A percentile compares a stretch with the other conserved stretches of the same genome.
phyloP scores from a whole-genome alignment of 2,888 invertebrate species.

The Machimus atricapillus region DNA sequence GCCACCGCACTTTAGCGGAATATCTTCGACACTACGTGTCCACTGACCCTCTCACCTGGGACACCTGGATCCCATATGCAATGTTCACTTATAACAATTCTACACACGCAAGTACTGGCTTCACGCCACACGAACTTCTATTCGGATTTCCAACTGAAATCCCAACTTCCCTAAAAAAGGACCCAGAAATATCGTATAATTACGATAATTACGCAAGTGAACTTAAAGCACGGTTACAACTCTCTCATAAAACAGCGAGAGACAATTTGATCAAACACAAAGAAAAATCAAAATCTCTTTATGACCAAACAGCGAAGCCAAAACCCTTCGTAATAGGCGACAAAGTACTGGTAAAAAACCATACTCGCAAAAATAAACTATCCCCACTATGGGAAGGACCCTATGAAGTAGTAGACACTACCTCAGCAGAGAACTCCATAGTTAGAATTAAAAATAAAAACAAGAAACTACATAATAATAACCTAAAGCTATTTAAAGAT shows the following conservation, averaged over 20 bases:
- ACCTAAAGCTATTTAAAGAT: neutral
- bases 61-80: neutral
- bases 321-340: neutral
- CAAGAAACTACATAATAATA: neutral
- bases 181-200: neutral
- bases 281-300: neutral
- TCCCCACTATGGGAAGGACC: neutral
- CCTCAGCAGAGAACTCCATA: neutral
- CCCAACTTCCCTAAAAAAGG: neutral
- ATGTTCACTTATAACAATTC: neutral
- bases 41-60: neutral
- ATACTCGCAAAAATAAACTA: neutral
- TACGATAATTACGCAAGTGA: neutral
- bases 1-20: neutral
- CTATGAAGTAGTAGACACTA: neutral
- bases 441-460: neutral
- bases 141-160: neutral
- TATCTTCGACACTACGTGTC: neutral
- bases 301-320: neutral
- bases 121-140: neutral
- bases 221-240: neutral
- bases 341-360: neutral
- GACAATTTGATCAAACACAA: neutral
- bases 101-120: neutral
- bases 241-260: neutral